Conservation (phyloP, 2,888 invertebrate genomes). For the Idaea biselata region DNA sequence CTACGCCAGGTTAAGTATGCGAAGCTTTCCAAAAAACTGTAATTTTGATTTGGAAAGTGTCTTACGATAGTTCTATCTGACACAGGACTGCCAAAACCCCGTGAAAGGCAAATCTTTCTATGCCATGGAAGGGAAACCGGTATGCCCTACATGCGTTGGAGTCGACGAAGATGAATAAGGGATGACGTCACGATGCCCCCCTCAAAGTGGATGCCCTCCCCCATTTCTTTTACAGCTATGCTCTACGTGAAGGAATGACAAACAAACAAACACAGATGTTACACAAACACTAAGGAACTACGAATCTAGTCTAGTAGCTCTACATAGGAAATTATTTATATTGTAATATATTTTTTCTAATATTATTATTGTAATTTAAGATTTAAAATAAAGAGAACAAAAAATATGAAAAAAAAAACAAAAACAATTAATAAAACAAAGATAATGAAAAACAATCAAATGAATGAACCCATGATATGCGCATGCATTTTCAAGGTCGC, state of each 20-base stretch:
- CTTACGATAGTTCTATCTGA: slow-evolving; percentile 43
- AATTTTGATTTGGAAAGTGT: slow-evolving; percentile 31
- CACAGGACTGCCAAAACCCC: slow-evolving; percentile 95
- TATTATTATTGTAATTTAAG: slow-evolving; percentile 76
- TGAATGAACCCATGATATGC: slow-evolving; percentile 31
- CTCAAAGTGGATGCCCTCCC: slow-evolving; percentile 61
- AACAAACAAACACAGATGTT: slow-evolving; percentile 47
- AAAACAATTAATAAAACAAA: slow-evolving; percentile 50
- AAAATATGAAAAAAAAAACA: slow-evolving; percentile 61
- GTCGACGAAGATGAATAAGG: slow-evolving; percentile 90
- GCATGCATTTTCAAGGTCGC: slow-evolving; percentile 57
- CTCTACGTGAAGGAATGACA: slow-evolving; percentile 52
- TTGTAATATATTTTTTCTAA: slow-evolving; percentile 77
- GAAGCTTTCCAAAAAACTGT: slow-evolving; percentile 31
- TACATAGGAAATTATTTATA: slow-evolving; percentile 59
- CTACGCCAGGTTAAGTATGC: slow-evolving; percentile 66
- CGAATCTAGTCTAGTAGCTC: slow-evolving; percentile 49
- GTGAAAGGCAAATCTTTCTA: slow-evolving; percentile 98
- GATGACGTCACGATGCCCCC: slow-evolving; percentile 67
- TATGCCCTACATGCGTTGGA: slow-evolving; percentile 96
- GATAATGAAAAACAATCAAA: slow-evolving; percentile 42
- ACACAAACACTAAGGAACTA: slow-evolving; percentile 36
- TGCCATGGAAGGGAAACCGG: slow-evolving; percentile 97
- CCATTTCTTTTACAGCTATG: slow-evolving; percentile 76
- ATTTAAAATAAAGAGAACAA: slow-evolving; percentile 80